A percentile compares a stretch with the other conserved stretches of the same genome.
Conservation (phyloP, 2,797 vertebrate genomes). For the Lacerta bilineata region DNA sequence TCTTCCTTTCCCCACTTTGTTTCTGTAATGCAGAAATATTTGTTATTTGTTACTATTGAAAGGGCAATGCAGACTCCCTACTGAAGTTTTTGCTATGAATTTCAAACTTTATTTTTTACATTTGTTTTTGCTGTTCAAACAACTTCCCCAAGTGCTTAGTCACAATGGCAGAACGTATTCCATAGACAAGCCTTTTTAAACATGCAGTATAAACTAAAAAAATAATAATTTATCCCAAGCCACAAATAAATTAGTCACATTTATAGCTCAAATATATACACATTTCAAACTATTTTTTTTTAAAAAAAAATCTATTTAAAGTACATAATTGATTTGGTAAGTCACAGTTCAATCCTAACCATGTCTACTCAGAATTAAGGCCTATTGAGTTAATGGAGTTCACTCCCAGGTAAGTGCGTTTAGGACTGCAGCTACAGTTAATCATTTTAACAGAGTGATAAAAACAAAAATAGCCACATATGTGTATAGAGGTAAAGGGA, state of each 20-base stretch:
- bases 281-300: neutral
- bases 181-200: conserved; percentile 51
- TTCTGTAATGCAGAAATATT: conserved; percentile 61
- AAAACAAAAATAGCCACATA: neutral
- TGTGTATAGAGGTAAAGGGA: too few relatives aligned
- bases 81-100: conserved; percentile 70
- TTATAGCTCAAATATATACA: neutral
- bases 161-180: conserved; percentile 64
- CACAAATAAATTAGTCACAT: conserved; percentile 35
- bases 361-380: neutral
- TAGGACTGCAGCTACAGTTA: neutral
- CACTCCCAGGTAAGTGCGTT: neutral
- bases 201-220: conserved; percentile 41
- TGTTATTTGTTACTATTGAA: conserved; percentile 58
- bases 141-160: conserved; percentile 59
- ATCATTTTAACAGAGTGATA: neutral
- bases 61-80: conserved; percentile 57
- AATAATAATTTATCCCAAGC: conserved; percentile 51
- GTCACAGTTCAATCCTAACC: neutral
- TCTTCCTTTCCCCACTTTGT: conserved; percentile 60
- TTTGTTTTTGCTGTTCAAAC: conserved; percentile 12
- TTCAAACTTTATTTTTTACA: conserved; percentile 33
- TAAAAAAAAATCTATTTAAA: neutral
- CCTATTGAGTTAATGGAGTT: neutral
- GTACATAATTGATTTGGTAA: neutral